These are phyloP conservation scores for Sycophila sp. DNA, from an alignment of 1,140 invertebrate species.

Conservation along the genomic window DNA sequence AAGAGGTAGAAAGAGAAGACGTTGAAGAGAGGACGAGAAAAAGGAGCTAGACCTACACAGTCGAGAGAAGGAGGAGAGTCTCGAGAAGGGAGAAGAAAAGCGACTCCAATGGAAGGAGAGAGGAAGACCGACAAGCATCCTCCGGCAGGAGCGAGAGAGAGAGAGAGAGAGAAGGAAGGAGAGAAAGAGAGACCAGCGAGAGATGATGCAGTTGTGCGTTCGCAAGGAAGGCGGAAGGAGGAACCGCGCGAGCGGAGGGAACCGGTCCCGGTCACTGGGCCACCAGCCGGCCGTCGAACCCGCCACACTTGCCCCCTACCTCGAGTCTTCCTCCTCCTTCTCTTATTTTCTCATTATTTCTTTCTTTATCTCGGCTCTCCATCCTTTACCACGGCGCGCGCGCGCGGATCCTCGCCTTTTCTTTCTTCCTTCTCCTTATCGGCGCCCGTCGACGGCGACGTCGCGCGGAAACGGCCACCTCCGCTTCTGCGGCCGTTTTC, in stretches of 20 bases:
- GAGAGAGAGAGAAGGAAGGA: conserved; percentile 19
- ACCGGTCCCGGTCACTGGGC: conserved; percentile 67
- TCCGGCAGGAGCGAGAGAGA: too few species aligned
- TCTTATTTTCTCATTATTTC: conserved; percentile 35
- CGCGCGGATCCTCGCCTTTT: neutral
- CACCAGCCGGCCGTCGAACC: conserved; percentile 66
- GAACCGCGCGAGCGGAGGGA: conserved; percentile 65
- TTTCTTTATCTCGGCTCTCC: conserved; percentile 24
- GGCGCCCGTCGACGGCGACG: too few species aligned
- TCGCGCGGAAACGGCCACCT: too few species aligned
- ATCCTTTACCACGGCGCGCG: neutral
- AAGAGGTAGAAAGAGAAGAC: conserved; percentile 20
- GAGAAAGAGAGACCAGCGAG: conserved; percentile 28
- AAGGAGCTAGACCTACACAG: conserved; percentile 3
- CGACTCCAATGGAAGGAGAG: too few species aligned
- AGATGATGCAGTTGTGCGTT: conserved; percentile 64
- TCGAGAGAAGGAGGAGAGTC: conserved; percentile 9
- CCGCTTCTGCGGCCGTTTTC: too few species aligned
- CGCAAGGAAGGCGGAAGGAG: conserved; percentile 67
- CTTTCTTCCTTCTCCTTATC: conserved; percentile 20
- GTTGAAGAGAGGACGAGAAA: conserved; percentile 37
- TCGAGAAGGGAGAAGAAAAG: conserved; percentile 14
- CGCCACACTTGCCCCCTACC: conserved; percentile 57
- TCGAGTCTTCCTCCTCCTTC: conserved; percentile 19
- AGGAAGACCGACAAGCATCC: too few species aligned